Evolutionary conservation across 2,797 vertebrate species (phyloP), one percentile per base, ranked within the genome.

Genomic region (Cetoscarus ocellatus): DNA sequence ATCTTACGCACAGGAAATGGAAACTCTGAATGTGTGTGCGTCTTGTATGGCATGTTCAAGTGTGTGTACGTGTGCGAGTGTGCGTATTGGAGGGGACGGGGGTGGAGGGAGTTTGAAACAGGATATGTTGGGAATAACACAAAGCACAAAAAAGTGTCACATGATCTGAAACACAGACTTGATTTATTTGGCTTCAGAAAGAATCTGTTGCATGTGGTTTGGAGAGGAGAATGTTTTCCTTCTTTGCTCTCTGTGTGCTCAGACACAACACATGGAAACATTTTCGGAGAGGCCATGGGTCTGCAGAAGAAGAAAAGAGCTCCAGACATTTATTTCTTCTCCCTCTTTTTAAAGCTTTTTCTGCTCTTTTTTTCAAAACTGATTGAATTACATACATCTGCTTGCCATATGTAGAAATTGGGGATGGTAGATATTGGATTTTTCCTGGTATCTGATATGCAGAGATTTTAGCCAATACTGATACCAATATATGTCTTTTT

Each of bases 241-340:
- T 85, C 88, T 91, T 80, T 76, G 86, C 88, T 88, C 88, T 83
- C 85, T 49, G 83, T 85, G 76, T 84, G 84, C 86, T 92, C 90
- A 90, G 88, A 92, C 91, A 92, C 88, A 88, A 93, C 92, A 93
- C 92, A 91, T 91, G 88, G 91, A 92, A 92, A 93, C 91, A 91
- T 93, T 93, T 91, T 93, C 80, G 19, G 78, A 82, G 88, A 91
- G 88, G 91, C 91, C 89, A 79, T 84, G 85, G 89, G 82, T 90
- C 87, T 85, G 76, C 35, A 65, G 75, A 83, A 77, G 62, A 79
- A 75, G 8, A 35, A 77, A 82, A 84, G 82, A 75, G 54, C 67
- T 70, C 77, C 80, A 92, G 90, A 91, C 91, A 72, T 92, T 91
- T 88, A 91, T 83, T 92, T 89, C 77, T 91, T 90, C 79, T 80